Evolutionary conservation across 53 echinoderm and acorn worm species (phyloP).

Genomic region (Patiria pectinifera): DNA sequence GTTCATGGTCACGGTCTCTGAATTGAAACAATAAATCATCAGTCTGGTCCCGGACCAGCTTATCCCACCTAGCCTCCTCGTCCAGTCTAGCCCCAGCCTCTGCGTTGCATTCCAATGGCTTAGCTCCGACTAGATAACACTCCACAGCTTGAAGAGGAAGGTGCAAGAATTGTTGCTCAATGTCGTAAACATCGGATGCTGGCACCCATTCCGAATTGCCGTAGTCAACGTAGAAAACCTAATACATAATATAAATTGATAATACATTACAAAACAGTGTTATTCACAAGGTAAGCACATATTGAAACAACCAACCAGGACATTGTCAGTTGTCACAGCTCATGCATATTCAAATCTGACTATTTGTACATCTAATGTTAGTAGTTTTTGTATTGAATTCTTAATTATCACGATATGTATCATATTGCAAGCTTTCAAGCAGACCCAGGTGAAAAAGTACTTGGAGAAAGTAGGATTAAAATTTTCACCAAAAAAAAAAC

Average conservation of each 20-base stretch:
- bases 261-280: background rate
- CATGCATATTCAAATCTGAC: no score
- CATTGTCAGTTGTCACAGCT: no score
- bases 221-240: conserved; percentile 96
- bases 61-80: conserved; percentile 61
- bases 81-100: conserved; percentile 36
- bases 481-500: no score
- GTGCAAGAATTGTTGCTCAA: conserved; percentile 85
- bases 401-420: no score
- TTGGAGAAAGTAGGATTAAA: no score
- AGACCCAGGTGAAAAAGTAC: no score
- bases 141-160: conserved; percentile 94
- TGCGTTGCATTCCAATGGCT: conserved; percentile 19
- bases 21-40: background rate
- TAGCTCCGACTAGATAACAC: conserved; percentile 77
- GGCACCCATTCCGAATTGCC: conserved; percentile 88
- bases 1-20: background rate
- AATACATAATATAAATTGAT: background rate
- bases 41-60: background rate
- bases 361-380: no score
- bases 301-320: no score
- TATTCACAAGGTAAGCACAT: no score
- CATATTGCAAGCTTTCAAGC: no score
- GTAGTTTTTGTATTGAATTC: no score
- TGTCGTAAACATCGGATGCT: conserved; percentile 57